Percentiles rank a stretch among this genome's conserved stretches.
Evolutionary conservation across 2,888 invertebrate genomes (phyloP).

Genomic region (Podabrus alpinus): DNA sequence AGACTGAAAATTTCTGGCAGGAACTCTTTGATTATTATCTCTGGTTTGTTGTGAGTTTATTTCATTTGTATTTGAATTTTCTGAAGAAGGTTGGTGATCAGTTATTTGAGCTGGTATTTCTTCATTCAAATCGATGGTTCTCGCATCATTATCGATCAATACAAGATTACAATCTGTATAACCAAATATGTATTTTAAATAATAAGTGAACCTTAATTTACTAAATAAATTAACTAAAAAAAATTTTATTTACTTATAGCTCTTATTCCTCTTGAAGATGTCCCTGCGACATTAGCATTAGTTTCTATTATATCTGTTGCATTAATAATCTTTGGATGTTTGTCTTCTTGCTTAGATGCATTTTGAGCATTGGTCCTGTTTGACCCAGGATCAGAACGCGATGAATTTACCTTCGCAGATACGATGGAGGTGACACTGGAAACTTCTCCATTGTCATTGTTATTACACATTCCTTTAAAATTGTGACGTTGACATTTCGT

Average conservation of each 20-base stretch:
- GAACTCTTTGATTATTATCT: neutral
- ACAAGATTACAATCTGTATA: neutral
- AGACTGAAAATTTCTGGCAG: neutral
- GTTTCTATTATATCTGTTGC: neutral
- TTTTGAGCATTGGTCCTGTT: neutral
- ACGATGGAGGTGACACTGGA: neutral
- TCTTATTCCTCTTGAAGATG: neutral
- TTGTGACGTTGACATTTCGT: conserved; percentile 4
- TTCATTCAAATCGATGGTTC: neutral
- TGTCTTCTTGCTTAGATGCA: neutral
- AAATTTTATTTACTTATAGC: neutral
- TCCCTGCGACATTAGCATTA: neutral
- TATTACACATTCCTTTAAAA: conserved; percentile 11
- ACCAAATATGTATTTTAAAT: neutral
- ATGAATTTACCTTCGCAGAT: neutral
- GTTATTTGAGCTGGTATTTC: neutral
- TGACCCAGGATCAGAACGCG: neutral
- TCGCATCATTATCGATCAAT: neutral
- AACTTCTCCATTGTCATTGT: conserved; percentile 1
- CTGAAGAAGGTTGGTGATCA: neutral
- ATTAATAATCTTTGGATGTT: neutral
- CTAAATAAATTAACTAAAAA: no score
- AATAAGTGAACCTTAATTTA: no score
- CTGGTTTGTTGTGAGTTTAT: neutral
- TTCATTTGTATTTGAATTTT: neutral